phyloP scores from a whole-genome alignment of 1,140 invertebrate genomes.

The Trinorchestia longiramus region DNA sequence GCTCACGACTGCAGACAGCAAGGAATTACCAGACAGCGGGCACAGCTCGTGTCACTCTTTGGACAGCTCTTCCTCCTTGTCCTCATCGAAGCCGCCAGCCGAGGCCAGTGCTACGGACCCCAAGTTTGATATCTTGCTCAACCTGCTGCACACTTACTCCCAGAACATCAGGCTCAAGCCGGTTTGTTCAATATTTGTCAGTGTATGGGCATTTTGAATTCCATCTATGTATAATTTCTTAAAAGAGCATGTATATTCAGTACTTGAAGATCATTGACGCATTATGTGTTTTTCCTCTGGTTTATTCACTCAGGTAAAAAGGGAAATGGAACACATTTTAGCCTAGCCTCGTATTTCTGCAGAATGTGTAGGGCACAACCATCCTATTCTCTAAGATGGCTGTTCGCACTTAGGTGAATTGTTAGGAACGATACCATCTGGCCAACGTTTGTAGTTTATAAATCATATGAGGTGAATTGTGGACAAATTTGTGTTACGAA shows the following conservation, averaged over 20 bases:
- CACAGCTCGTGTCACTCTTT: not conserved
- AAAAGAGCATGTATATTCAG: not conserved
- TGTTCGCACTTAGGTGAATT: too few species aligned
- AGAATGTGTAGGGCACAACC: too few species aligned
- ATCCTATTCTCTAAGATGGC: too few species aligned
- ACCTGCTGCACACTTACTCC: slow-evolving; percentile 36
- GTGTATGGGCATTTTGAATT: not conserved
- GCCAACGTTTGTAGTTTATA: too few species aligned
- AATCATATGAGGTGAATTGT: too few species aligned
- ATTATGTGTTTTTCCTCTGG: not conserved
- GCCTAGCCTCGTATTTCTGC: not conserved
- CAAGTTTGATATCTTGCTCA: slow-evolving; percentile 36
- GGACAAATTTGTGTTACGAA: too few species aligned
- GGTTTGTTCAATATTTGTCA: not conserved
- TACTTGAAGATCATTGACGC: not conserved
- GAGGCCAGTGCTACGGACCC: not conserved
- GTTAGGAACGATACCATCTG: too few species aligned
- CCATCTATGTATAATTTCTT: not conserved
- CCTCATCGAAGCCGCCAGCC: not conserved
- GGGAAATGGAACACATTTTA: not conserved
- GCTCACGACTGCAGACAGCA: not conserved
- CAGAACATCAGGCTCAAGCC: slow-evolving; percentile 46
- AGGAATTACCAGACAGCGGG: not conserved
- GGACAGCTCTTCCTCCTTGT: not conserved
- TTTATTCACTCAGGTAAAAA: not conserved